Conservation (phyloP, 2,888 invertebrate genomes). For the Hololepta plana region DNA sequence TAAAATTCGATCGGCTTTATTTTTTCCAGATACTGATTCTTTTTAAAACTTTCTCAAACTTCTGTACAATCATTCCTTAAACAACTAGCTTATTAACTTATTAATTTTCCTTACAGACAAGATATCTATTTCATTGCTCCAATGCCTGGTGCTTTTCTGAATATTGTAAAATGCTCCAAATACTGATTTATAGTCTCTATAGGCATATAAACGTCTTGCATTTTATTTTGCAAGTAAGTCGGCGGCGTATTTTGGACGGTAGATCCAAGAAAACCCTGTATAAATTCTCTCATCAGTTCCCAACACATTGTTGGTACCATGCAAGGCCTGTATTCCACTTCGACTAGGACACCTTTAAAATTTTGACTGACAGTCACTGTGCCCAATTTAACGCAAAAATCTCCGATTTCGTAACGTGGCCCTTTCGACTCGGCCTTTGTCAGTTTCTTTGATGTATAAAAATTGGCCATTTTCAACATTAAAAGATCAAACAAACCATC, state of each 20-base stretch:
- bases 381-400: slow-evolving; percentile 86
- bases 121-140: too few species aligned
- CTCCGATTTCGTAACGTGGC: slow-evolving; percentile 69
- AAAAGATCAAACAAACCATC: slow-evolving; percentile 81
- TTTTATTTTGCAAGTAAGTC: slow-evolving; percentile 49
- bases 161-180: slow-evolving; percentile 80
- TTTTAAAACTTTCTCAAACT: too few species aligned
- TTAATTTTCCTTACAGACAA: too few species aligned
- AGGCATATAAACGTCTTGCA: slow-evolving; percentile 76
- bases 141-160: slow-evolving; percentile 54
- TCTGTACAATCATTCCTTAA: too few species aligned
- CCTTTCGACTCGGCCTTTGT: slow-evolving; percentile 76
- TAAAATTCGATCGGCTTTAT: too few species aligned
- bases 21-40: too few species aligned
- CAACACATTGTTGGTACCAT: slow-evolving; percentile 72
- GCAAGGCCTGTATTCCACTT: slow-evolving; percentile 87
- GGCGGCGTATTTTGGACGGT: slow-evolving; percentile 56
- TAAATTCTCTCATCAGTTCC: slow-evolving; percentile 79
- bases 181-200: slow-evolving; percentile 89
- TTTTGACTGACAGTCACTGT: slow-evolving; percentile 78
- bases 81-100: too few species aligned
- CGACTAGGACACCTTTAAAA: slow-evolving; percentile 84
- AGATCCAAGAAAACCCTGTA: slow-evolving; percentile 76
- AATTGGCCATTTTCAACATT: slow-evolving; percentile 74
- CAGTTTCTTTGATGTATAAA: slow-evolving; percentile 80